Percentiles rank a stretch among this genome's conserved stretches.
Conservation (phyloP, 2,113 vertebrate genomes). For the Scalopus aquaticus region DNA sequence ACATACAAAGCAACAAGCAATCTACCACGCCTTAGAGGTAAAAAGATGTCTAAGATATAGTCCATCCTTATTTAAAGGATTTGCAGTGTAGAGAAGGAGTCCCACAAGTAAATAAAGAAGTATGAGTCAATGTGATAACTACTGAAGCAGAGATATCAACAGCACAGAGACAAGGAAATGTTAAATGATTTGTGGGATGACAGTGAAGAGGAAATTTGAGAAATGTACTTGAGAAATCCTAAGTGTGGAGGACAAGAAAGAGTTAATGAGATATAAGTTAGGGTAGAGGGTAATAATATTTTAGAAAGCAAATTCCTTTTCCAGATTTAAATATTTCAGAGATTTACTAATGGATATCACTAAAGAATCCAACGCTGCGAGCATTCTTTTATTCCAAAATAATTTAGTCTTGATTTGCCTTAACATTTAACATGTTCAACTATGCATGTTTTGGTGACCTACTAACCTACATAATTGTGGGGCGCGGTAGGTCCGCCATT, state of each 20-base stretch:
- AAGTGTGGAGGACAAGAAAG: background rate
- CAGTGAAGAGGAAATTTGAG: background rate
- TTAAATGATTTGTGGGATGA: background rate
- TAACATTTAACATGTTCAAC: conserved; percentile 71
- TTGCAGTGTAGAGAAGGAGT: background rate
- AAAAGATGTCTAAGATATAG: background rate
- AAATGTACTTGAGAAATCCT: background rate
- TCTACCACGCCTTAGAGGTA: background rate
- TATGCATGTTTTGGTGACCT: conserved; percentile 62
- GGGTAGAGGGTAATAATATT: background rate
- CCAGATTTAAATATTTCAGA: background rate
- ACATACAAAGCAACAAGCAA: background rate
- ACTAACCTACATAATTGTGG: conserved; percentile 63
- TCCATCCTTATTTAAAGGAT: background rate
- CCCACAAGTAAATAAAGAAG: background rate
- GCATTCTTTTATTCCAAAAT: conserved; percentile 78
- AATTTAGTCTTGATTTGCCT: conserved; percentile 65
- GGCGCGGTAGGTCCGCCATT: too few relatives aligned
- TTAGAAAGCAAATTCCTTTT: conserved; percentile 54
- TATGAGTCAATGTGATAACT: background rate
- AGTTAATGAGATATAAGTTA: background rate
- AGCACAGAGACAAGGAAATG: background rate
- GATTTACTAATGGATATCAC: conserved; percentile 51
- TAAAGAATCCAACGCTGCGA: conserved; percentile 72
- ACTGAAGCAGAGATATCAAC: background rate